A percentile compares a stretch with the other conserved stretches of the same genome.
Evolutionary conservation across 2,888 invertebrate genomes (phyloP).

Genomic region (Lumbricus terrestris): DNA sequence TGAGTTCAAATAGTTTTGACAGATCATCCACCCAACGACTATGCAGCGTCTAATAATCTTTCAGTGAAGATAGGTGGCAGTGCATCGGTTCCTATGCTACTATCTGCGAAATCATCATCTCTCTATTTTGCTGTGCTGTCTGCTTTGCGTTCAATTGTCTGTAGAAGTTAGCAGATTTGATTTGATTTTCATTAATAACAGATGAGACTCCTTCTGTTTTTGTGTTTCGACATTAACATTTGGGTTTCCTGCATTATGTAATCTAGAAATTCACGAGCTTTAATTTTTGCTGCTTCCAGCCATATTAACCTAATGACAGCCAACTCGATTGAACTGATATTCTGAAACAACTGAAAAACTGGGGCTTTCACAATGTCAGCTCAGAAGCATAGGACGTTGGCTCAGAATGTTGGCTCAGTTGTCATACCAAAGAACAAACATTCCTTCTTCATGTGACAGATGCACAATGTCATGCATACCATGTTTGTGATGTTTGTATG

Average conservation of each 20-base stretch:
- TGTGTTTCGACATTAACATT: neutral
- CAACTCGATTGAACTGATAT: neutral
- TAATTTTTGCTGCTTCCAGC: neutral
- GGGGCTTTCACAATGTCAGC: neutral
- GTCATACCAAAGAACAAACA: neutral
- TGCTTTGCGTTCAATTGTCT: neutral
- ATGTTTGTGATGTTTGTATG: neutral
- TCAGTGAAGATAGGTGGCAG: neutral
- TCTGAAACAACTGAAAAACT: neutral
- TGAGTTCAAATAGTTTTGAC: too few species aligned
- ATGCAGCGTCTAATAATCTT: too few species aligned
- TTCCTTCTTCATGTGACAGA: neutral
- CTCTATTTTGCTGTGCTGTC: neutral
- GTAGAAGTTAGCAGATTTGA: neutral
- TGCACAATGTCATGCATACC: neutral
- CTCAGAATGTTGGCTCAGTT: neutral
- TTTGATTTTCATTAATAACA: neutral
- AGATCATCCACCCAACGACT: too few species aligned
- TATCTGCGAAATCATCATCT: neutral
- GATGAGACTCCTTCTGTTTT: neutral
- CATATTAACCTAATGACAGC: neutral
- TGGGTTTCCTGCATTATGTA: neutral
- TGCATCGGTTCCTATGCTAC: neutral
- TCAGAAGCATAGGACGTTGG: neutral
- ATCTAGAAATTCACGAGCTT: neutral